A percentile compares a stretch with the other conserved stretches of the same genome.
Conservation (phyloP, 2,113 vertebrate species). For the Muntiacus muntjak region DNA sequence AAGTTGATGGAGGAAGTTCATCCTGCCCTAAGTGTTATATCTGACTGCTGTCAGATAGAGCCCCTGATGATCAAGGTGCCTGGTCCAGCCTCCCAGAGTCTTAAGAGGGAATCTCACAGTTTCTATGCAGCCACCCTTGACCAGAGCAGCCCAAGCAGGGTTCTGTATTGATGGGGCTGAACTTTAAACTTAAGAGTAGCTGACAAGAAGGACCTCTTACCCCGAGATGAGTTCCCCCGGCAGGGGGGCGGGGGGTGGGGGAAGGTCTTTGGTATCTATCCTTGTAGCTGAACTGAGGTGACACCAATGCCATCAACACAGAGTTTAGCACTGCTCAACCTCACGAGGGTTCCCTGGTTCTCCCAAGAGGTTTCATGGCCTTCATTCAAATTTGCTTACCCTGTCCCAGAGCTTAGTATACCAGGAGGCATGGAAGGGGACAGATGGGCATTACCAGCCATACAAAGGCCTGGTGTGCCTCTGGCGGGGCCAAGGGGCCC, state of each 20-base stretch:
- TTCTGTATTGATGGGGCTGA: background rate
- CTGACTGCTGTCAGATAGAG: background rate
- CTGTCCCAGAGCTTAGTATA: background rate
- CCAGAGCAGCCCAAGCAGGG: background rate
- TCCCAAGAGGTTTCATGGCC: background rate
- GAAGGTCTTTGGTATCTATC: background rate
- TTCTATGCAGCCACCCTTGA: background rate
- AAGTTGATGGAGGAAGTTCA: background rate
- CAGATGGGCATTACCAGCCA: background rate
- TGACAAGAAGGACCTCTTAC: background rate
- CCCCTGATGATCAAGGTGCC: background rate
- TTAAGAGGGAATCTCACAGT: background rate
- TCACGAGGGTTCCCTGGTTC: background rate
- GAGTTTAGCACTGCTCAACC: background rate
- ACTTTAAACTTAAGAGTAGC: background rate
- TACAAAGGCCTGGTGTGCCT: background rate
- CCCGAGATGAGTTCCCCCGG: background rate
- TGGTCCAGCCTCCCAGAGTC: background rate
- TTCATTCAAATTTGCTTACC: background rate
- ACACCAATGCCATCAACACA: background rate
- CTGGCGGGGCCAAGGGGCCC: background rate
- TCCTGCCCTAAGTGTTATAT: background rate
- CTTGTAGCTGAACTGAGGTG: background rate
- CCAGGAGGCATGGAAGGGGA: background rate
- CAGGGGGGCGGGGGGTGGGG: rapidly evolving